Base-by-base conservation (phyloP, 2,888 invertebrate species). In the Chironomus tentans region DNA sequence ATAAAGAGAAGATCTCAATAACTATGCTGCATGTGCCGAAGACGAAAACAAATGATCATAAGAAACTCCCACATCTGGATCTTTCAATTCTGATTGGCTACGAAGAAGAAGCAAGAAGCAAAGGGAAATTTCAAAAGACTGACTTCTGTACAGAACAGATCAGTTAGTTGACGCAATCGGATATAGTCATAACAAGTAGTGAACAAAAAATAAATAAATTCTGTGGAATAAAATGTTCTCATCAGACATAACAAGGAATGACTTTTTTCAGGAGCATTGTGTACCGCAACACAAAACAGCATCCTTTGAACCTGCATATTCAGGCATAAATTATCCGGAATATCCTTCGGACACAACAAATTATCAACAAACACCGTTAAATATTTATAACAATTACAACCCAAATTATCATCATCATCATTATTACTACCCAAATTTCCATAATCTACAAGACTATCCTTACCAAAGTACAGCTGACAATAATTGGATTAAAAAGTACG, bases 381-480 rank as follows among this genome's bases (percentile, higher is more conserved):
- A 68, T 18, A 28, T 76, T 46, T 76, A 76, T 56, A 76, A 76
- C 69, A 76, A 76, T 48, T 76, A 68, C 38, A 76, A 69, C 56
- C 76, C 76, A 47, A 76, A 76, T 50, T 76, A 18, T 56, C 76
- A 76, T 46, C 69, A 76, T 56, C 69, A 76, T 69, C 76, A 76
- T 18, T 69, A 69, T 56, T 76, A 76, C 13, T 76, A 76, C 28
- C 68, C 56, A 2, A 76, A 68, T 28, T 47, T 62, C 7, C 47
- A 22, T 56, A 56, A n/a, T 22, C 10, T 38, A 0, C 38, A 15
- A n/a, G 65, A 74, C 47, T 69, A 69, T 24, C 46, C 22, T 21
- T 56, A 69, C 10, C 22, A 74, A 12, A 47, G 24, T 22, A 21
- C 18, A 61, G 1, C 21, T 4, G 65, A 69, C 6, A 28, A 69